Conservation (phyloP, 2,797 vertebrate species). For the Glossophaga mutica region DNA sequence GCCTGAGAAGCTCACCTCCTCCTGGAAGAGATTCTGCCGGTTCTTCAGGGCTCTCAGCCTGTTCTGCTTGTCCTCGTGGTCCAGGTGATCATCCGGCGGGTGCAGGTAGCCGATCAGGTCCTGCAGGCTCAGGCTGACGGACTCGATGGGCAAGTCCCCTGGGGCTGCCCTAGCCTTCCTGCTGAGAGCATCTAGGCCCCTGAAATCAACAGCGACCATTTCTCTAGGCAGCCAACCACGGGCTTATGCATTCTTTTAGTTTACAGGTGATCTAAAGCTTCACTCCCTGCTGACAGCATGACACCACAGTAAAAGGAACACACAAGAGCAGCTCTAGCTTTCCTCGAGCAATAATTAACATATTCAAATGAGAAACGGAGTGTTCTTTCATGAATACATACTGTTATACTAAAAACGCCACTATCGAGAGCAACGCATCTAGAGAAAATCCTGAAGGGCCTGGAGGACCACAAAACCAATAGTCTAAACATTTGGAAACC, state of each 20-base stretch:
- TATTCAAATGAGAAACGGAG: neutral
- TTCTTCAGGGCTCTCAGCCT: conserved; percentile 95
- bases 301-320: neutral
- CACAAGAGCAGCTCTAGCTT: neutral
- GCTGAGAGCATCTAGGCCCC: conserved; percentile 91
- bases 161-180: conserved; percentile 87
- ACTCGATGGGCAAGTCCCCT: conserved; percentile 92
- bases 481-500: neutral
- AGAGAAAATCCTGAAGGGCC: neutral
- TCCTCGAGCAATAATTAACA: neutral
- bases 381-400: neutral
- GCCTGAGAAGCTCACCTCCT: conserved; percentile 87
- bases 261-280: neutral
- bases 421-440: neutral
- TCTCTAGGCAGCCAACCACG: neutral
- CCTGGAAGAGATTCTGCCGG: conserved; percentile 96
- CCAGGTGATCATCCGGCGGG: conserved; percentile 93
- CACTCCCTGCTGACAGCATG: neutral
- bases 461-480: neutral
- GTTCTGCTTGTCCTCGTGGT: conserved; percentile 96
- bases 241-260: neutral
- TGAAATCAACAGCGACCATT: conserved; percentile 71
- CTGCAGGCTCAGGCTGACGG: conserved; percentile 92
- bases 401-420: neutral
- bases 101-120: conserved; percentile 97